Base-by-base conservation (phyloP, 2,797 vertebrate species). In the Acomys russatus region DNA sequence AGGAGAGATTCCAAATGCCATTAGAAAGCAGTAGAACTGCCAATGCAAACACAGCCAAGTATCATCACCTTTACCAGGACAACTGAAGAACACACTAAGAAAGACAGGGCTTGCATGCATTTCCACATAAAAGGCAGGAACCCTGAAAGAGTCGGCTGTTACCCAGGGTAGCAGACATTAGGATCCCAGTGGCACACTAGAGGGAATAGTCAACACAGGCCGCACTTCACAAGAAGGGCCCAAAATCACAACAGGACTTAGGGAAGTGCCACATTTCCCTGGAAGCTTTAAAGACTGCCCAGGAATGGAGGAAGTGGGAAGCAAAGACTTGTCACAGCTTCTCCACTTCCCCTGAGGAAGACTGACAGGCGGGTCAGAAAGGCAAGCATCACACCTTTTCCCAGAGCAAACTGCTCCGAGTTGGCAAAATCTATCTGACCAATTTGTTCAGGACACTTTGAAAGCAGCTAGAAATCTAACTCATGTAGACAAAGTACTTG, bases 81-180 rank as follows among this genome's bases (percentile, higher is more conserved):
- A 90, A 54, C 10, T 56, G 59, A 93, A 61, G 44, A 82, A 79
- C 2, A 3, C 2, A 2, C 6, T 51, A 59, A 74, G 68, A 68
- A 74, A 33, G 63, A 78, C 93, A 76, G 38, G 30, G 92, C 35
- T 68, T 87, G 44, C 51, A 90, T 0, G 85, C 90, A 79, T 77
- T 93, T 35, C 51, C 80, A 63, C 25, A 89, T 80, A 54, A 15
- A 97, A 82, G 54, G 44, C 82, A 79, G 35, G 11, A 83, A 74
- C 11, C 59, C 28, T 86, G 64, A 74, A 82, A 91, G 56, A 66
- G 56, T 79, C 4, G 92, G 76, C 17, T 59, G 20, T 78, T 30
- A 51, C 15, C 49, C 14, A 33, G 44, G 8, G 20, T 63, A 92
- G 77, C 11, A 94, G 66, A 88, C 30, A 54, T 12, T 2, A 77